A percentile compares a stretch with the other conserved stretches of the same genome.
Evolutionary conservation across 2,888 invertebrate species (phyloP).

Genomic region (Drosophila mayaguana): DNA sequence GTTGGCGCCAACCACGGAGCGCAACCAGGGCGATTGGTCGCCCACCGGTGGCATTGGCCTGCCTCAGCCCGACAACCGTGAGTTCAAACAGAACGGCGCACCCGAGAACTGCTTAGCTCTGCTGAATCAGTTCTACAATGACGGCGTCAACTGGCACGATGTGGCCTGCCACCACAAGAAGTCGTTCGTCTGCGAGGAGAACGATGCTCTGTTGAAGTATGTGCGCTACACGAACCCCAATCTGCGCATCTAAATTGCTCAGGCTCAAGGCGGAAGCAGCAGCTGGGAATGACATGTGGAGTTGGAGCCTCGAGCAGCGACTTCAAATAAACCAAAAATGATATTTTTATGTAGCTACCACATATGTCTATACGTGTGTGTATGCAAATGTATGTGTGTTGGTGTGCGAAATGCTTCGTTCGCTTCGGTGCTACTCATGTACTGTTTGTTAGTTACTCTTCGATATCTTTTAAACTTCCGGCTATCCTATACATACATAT

Average conservation of each 20-base stretch:
- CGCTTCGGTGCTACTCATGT: constrained; percentile 38
- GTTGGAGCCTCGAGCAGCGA: constrained; percentile 49
- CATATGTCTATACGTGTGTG: not conserved
- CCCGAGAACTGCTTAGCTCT: constrained; percentile 94
- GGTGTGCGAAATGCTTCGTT: constrained; percentile 18
- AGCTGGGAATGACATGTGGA: constrained; percentile 19
- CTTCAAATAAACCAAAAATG: constrained; percentile 83
- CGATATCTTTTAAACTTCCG: constrained; percentile 39
- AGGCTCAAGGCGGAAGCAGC: constrained; percentile 14
- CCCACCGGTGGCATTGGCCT: constrained; percentile 93
- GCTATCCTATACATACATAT: constrained; percentile 42
- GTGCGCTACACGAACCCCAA: constrained; percentile 93
- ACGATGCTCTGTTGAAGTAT: constrained; percentile 93
- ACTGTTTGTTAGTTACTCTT: constrained; percentile 32
- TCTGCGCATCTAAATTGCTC: constrained; percentile 87
- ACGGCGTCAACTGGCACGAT: constrained; percentile 96
- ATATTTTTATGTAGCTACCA: constrained; percentile 64
- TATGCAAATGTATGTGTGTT: constrained; percentile 27
- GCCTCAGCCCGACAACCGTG: constrained; percentile 95
- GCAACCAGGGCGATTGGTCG: constrained; percentile 95
- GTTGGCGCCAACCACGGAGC: constrained; percentile 92
- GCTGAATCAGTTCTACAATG: constrained; percentile 95
- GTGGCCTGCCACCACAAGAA: constrained; percentile 96
- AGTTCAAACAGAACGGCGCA: constrained; percentile 92
- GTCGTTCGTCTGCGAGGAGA: constrained; percentile 95